Evolutionary conservation across 1,140 invertebrate species (phyloP).

Genomic region (Zaprionus gabonicus): DNA sequence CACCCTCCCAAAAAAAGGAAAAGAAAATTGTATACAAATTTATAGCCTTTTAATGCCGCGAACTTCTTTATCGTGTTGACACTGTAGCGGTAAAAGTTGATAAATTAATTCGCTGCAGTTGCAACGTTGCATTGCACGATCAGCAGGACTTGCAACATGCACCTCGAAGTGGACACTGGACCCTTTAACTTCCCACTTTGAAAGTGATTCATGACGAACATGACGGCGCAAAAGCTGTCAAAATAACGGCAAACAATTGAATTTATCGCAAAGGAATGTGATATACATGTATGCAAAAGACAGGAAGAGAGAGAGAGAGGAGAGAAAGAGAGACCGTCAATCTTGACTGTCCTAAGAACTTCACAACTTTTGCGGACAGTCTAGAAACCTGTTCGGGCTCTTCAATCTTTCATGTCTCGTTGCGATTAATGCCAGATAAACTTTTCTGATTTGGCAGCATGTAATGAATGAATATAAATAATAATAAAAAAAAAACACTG

Average conservation of each 20-base stretch:
- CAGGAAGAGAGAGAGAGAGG: no score
- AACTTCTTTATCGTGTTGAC: slow-evolving; percentile 48
- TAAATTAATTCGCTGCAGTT: slow-evolving; percentile 71
- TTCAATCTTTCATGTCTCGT: slow-evolving; percentile 44
- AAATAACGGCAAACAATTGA: slow-evolving; percentile 29
- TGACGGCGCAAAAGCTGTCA: slow-evolving; percentile 35
- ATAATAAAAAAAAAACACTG: slow-evolving; percentile 22
- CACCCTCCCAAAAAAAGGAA: slow-evolving; percentile 14
- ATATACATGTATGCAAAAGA: slow-evolving; percentile 7
- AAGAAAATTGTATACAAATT: slow-evolving; percentile 49
- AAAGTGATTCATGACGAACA: slow-evolving; percentile 35
- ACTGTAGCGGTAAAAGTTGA: slow-evolving; percentile 72
- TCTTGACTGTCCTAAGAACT: neutral
- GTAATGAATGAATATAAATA: slow-evolving; percentile 42
- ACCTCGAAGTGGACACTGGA: slow-evolving; percentile 1
- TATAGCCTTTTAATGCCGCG: slow-evolving; percentile 73
- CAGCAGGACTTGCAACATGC: slow-evolving; percentile 29
- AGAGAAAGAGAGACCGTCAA: neutral
- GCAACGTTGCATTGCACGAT: slow-evolving; percentile 45
- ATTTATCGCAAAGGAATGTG: neutral
- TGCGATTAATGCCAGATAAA: slow-evolving; percentile 53
- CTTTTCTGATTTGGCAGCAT: slow-evolving; percentile 42
- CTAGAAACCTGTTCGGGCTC: slow-evolving; percentile 29
- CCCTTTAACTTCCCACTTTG: slow-evolving; percentile 5
- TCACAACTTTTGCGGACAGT: neutral